These are phyloP conservation scores for Hecatera dysodea DNA, from an alignment of 2,888 invertebrate genomes.

Conservation along the genomic window DNA sequence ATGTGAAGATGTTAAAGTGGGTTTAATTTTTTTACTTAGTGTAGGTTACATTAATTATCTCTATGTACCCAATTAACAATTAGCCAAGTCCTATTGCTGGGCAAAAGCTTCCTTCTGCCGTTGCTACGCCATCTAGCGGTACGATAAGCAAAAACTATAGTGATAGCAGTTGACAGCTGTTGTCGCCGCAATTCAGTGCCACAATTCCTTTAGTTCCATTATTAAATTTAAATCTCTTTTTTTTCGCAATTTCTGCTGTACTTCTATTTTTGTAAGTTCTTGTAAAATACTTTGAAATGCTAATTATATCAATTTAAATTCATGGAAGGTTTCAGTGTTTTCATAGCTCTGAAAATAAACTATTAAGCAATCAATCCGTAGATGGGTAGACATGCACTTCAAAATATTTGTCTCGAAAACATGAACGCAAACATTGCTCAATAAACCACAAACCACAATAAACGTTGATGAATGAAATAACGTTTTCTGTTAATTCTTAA, in stretches of 20 bases:
- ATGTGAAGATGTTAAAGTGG: too few relatives aligned
- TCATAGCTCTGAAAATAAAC: slow-evolving; percentile 24
- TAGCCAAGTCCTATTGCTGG: too few relatives aligned
- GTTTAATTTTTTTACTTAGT: too few relatives aligned
- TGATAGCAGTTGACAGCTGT: neutral
- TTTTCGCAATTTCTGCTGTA: neutral
- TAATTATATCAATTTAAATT: slow-evolving; percentile 8
- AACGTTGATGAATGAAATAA: slow-evolving; percentile 55
- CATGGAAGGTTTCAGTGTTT: slow-evolving; percentile 11
- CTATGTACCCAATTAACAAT: too few relatives aligned
- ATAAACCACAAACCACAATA: slow-evolving; percentile 59
- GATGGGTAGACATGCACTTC: neutral
- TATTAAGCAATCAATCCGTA: slow-evolving; percentile 4
- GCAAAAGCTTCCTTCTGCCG: neutral
- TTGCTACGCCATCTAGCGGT: neutral
- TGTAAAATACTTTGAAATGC: neutral
- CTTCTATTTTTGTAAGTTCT: neutral
- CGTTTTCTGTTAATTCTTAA: slow-evolving; percentile 29
- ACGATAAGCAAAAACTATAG: neutral
- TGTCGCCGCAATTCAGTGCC: neutral
- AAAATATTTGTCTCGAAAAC: slow-evolving; percentile 31
- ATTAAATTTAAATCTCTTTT: neutral
- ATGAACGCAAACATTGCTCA: slow-evolving; percentile 6
- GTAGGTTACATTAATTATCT: too few relatives aligned
- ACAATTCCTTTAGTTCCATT: neutral